Percentiles rank a stretch among this genome's conserved stretches.
These are phyloP conservation scores for Limnephilus rhombicus DNA, from an alignment of 2,888 invertebrate species.

Conservation along the genomic window DNA sequence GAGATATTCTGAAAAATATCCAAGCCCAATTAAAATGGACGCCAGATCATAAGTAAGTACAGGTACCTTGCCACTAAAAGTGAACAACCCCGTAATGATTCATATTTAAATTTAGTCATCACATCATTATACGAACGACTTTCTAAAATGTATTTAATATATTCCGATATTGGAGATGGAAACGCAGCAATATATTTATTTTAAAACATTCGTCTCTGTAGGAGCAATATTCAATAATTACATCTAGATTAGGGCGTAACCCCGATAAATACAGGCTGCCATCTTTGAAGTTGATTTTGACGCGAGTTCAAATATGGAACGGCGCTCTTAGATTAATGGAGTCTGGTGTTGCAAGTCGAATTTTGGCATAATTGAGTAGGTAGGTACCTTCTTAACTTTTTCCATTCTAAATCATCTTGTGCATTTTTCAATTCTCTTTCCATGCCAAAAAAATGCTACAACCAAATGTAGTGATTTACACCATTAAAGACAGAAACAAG, in stretches of 20 bases:
- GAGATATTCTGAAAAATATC: no score
- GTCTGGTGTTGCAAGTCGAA: background rate
- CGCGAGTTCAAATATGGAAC: slow-evolving; percentile 61
- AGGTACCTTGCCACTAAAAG: background rate
- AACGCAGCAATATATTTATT: background rate
- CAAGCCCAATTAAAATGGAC: no score
- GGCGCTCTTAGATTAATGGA: background rate
- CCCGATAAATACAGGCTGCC: slow-evolving; percentile 60
- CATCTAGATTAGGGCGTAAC: slow-evolving; percentile 37
- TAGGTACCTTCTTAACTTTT: no score
- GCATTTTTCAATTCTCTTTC: no score
- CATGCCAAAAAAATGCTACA: no score
- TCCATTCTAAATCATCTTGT: no score
- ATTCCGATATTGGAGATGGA: background rate
- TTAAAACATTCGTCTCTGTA: background rate
- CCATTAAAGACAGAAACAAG: no score
- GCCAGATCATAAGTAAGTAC: background rate
- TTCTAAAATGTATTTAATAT: background rate
- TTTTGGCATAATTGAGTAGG: no score
- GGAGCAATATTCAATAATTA: slow-evolving; percentile 27
- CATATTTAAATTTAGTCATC: background rate
- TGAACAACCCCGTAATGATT: background rate
- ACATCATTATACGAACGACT: background rate
- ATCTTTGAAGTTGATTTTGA: slow-evolving; percentile 58
- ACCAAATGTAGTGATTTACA: no score